Evolutionary conservation across 2,797 vertebrate species (phyloP).

Genomic region (Malacoctenus gilli): DNA sequence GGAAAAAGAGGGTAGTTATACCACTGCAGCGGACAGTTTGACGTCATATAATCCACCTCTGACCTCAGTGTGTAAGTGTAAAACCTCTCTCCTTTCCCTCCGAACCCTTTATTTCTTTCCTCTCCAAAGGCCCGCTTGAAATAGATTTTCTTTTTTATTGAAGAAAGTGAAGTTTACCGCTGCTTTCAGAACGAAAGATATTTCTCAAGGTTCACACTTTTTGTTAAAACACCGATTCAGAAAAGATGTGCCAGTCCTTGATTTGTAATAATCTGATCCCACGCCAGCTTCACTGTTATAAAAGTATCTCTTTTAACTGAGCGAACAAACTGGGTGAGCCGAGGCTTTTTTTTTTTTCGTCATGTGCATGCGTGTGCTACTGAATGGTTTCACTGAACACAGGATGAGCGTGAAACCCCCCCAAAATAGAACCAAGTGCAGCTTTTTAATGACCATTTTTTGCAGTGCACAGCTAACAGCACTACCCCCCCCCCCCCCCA

Average conservation of each 20-base stretch:
- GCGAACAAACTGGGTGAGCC: background rate
- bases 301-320: background rate
- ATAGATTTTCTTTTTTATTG: too few relatives aligned
- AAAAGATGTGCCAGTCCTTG: constrained; percentile 6
- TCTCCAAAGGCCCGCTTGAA: too few relatives aligned
- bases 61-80: too few relatives aligned
- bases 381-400: background rate
- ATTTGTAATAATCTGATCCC: constrained; percentile 1
- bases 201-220: background rate
- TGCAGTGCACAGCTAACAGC: constrained; percentile 30
- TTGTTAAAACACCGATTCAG: background rate
- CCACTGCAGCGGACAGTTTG: too few relatives aligned
- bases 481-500: constrained; percentile 32
- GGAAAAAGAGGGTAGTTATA: too few relatives aligned
- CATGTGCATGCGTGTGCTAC: background rate
- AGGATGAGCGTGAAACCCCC: background rate
- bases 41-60: too few relatives aligned
- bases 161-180: too few relatives aligned
- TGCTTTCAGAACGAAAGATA: background rate
- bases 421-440: constrained; percentile 16
- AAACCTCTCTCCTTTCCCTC: too few relatives aligned
- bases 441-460: constrained; percentile 54
- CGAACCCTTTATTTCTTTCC: too few relatives aligned
- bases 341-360: background rate
- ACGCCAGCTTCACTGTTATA: too few relatives aligned